Percentiles rank a stretch among this genome's conserved stretches.
phyloP scores from a whole-genome alignment of 2,888 invertebrate species.

The Mythimna loreyi region DNA sequence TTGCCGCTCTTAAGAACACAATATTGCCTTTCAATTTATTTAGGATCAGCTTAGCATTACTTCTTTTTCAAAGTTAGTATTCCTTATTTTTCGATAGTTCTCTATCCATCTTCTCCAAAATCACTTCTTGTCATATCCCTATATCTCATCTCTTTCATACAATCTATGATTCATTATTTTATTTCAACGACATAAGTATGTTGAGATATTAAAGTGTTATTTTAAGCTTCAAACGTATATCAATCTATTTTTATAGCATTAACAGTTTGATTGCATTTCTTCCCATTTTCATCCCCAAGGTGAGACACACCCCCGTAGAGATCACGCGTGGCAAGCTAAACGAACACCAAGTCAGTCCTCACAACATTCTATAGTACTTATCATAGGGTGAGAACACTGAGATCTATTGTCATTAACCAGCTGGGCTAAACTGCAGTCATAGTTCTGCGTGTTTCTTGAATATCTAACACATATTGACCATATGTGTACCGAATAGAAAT shows the following conservation, averaged over 20 bases:
- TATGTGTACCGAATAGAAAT: not conserved
- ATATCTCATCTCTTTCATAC: not conserved
- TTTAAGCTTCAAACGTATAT: not conserved
- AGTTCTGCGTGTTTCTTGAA: too few species aligned
- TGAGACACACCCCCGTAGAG: conserved; percentile 50
- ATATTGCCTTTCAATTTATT: not conserved
- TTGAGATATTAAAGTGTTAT: not conserved
- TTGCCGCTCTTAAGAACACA: too few species aligned
- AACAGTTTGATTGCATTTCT: conserved; percentile 43
- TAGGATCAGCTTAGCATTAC: too few species aligned
- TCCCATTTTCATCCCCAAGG: conserved; percentile 49
- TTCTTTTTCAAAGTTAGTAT: too few species aligned
- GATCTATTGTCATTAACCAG: not conserved
- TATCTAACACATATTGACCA: not conserved
- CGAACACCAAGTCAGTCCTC: conserved; percentile 46
- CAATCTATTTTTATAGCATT: not conserved
- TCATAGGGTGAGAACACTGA: conserved; percentile 22
- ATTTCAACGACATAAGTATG: not conserved
- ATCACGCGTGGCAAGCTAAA: conserved; percentile 50
- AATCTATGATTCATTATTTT: not conserved
- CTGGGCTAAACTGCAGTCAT: conserved; percentile 20
- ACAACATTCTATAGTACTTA: conserved; percentile 38
- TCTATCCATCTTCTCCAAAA: not conserved
- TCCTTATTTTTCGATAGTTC: not conserved
- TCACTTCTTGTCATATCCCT: not conserved